Evolutionary conservation across 1,140 invertebrate genomes (phyloP).

Genomic region (Daktulosphaira vitifoliae): DNA sequence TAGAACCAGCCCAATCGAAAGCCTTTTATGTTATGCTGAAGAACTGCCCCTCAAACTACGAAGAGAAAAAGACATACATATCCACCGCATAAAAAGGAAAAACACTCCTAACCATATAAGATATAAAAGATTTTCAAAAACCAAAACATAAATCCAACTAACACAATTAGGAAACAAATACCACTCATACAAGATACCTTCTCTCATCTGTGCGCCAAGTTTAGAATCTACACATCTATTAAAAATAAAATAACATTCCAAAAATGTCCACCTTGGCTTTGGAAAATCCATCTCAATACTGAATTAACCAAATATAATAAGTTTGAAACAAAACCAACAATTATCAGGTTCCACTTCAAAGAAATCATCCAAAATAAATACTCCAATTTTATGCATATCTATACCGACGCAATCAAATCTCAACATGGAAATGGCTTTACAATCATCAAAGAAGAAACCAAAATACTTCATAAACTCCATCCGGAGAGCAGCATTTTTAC

Average conservation of each 20-base stretch:
- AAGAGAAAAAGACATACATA: background rate
- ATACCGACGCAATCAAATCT: slow-evolving; percentile 11
- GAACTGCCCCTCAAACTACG: background rate
- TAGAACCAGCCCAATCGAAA: background rate
- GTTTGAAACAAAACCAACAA: background rate
- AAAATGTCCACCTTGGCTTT: background rate
- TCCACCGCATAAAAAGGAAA: slow-evolving; percentile 2
- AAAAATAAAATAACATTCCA: slow-evolving; percentile 7
- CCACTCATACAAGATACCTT: background rate
- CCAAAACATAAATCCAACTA: background rate
- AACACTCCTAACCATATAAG: background rate
- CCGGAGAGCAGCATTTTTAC: background rate
- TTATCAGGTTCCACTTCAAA: background rate
- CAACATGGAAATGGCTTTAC: background rate
- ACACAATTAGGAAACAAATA: background rate
- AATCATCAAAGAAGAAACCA: background rate
- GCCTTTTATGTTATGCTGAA: background rate
- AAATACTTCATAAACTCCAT: background rate
- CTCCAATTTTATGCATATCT: background rate
- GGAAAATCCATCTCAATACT: background rate
- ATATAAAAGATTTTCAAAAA: slow-evolving; percentile 6
- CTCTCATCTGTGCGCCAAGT: background rate
- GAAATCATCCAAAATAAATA: slow-evolving; percentile 6
- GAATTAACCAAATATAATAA: slow-evolving; percentile 1
- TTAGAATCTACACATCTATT: background rate